Base-by-base conservation (phyloP, 2,888 invertebrate species). In the Biston stratarius region DNA sequence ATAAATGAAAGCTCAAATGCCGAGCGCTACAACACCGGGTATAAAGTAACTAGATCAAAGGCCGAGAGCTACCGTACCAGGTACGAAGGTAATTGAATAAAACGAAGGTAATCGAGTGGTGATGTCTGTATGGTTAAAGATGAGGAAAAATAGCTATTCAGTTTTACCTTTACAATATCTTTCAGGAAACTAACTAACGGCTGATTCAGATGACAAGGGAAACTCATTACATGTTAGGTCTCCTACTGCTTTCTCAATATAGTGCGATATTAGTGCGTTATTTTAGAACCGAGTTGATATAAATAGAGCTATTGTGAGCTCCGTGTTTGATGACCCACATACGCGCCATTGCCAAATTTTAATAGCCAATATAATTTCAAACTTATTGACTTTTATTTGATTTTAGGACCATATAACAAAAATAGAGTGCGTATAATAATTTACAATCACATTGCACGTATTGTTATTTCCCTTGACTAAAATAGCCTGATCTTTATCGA, bases 221-320 rank as follows among this genome's bases (percentile, higher is more conserved):
- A 24, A 11, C 9, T 34, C 0, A 51, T 12, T 2, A 5, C 24
- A 24, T 24, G 33, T 1, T 14, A 51, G 8, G n/a, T 38, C 38
- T 38, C 61, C 33, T 63, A 67, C 67, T 67, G 64, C n/a, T 47
- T 5, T 34, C 15, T 10, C 8, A 15, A 57, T 15, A 42, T 53
- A 69, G 8, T 60, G 47, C 57, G 55, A 36, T 44, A 61, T 47
- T 49, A 38, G 69, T 63, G 78, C 82, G 76, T 80, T 83, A 92
- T 93, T 93, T 92, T 90, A 84, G 90, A 71, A 86, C 83, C 84
- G 81, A 82, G 80, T 83, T 78, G 88, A 77, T 92, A 92, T 91
- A 89, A 92, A 92, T 93, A 93, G 90, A 87, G 79, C 79, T 77
- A 90, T 91, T 91, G 90, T 91, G 49, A 49, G 82, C 80, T 80